These are phyloP conservation scores for Labrus mixtus DNA, from an alignment of 2,113 vertebrate species.

Conservation along the genomic window DNA sequence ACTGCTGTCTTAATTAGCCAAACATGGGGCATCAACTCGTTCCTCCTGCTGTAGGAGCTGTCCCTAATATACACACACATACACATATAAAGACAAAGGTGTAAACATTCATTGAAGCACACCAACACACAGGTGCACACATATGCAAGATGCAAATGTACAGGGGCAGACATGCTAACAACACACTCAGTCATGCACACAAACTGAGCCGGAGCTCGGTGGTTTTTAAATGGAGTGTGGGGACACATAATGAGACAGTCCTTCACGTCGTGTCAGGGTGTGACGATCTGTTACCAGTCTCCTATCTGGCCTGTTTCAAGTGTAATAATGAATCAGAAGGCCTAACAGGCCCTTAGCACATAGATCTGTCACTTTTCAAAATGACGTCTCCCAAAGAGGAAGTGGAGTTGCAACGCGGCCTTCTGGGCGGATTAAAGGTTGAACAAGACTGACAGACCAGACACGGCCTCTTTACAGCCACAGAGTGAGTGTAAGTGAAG, in stretches of 20 bases:
- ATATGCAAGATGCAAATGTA: conserved; percentile 36
- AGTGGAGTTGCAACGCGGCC: conserved; percentile 30
- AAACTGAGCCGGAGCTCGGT: conserved; percentile 37
- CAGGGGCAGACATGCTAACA: conserved; percentile 17
- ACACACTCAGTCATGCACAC: background rate
- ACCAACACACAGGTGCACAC: conserved; percentile 19
- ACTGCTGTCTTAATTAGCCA: conserved; percentile 91
- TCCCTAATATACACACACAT: conserved; percentile 14
- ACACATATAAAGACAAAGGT: conserved; percentile 11
- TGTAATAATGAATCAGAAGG: conserved; percentile 74
- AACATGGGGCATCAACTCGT: conserved; percentile 80
- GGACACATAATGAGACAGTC: conserved; percentile 81
- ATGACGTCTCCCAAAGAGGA: conserved; percentile 51
- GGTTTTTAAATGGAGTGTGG: conserved; percentile 81
- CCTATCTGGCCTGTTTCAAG: conserved; percentile 72
- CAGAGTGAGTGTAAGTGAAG: conserved; percentile 1
- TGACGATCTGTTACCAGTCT: conserved; percentile 73
- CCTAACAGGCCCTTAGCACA: conserved; percentile 61
- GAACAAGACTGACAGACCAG: conserved; percentile 44
- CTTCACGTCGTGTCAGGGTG: conserved; percentile 75
- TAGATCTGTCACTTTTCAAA: conserved; percentile 61
- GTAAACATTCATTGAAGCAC: conserved; percentile 12
- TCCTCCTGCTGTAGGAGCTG: conserved; percentile 67
- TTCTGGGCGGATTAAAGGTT: conserved; percentile 4
- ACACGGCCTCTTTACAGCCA: conserved; percentile 9